Base-by-base conservation (phyloP, 2,113 vertebrate genomes). In the Baryphthengus martii region DNA sequence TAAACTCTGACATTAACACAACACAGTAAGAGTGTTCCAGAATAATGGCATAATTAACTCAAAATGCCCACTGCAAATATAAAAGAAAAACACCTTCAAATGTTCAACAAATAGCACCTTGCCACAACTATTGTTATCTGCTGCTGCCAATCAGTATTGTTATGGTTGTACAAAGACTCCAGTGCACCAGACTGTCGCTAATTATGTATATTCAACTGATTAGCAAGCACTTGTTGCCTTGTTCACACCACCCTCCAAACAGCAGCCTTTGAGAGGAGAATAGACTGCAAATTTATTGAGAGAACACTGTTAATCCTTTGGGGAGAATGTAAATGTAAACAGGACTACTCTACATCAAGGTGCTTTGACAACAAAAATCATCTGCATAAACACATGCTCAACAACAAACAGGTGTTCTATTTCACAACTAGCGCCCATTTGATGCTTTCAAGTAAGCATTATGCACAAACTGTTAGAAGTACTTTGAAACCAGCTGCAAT, bases 361-460 rank as follows among this genome's bases (percentile, higher is more conserved):
- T 98, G 98, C 98, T 98, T 98, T 98, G 98, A 98, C 98, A 98
- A 98, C 98, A 98, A 97, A 98, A 98, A 98, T 98, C 98, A 99
- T 98, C 98, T 98, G 98, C 98, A 98, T 98, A 98, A 98, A 98
- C 98, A 98, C 98, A 98, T 98, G 98, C 97, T 98, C 97, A 98
- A 99, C 98, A 98, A 98, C 98, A 98, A 98, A 98, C 98, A 99
- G 98, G 98, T 99, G 98, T 98, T 99, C 98, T 97, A 85, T 98
- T 98, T 99, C 98, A 98, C 98, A 99, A 98, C 98, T 98, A 97
- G 96, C 93, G 94, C 98, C 98, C 98, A 98, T 98, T 97, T 98
- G 98, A 98, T 97, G 98, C 98, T 98, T 97, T 98, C 96, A 98
- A 98, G 98, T 97, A 97, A 95, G 98, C 97, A 97, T 96, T 97